Percentiles rank a stretch among this genome's conserved stretches.
Conservation (phyloP, 2,113 vertebrate species). For the Bettongia penicillata region DNA sequence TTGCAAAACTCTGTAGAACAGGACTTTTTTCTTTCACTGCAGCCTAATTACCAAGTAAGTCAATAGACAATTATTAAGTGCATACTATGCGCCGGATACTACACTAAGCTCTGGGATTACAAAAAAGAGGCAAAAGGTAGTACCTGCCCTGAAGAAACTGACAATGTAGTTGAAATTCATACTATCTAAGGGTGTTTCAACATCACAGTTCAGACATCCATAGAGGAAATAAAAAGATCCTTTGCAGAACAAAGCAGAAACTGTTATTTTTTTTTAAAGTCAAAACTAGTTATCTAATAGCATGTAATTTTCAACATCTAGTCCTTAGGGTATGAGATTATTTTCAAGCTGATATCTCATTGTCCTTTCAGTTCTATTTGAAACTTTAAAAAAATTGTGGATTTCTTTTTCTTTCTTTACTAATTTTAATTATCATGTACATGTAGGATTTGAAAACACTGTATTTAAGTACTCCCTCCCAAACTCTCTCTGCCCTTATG, state of each 20-base stretch:
- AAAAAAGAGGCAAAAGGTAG: not conserved
- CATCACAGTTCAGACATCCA: not conserved
- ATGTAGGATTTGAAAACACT: not conserved
- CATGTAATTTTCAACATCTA: not conserved
- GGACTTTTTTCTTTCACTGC: not conserved
- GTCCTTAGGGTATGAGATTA: not conserved
- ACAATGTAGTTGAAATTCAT: not conserved
- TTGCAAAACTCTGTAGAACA: not conserved
- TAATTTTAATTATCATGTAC: not conserved
- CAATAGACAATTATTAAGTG: not conserved
- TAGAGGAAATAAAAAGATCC: not conserved
- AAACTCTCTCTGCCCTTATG: not conserved
- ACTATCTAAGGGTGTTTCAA: not conserved
- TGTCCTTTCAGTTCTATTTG: not conserved
- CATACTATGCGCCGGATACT: not conserved
- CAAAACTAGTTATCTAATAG: not conserved
- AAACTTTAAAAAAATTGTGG: not conserved
- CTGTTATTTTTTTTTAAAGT: not conserved
- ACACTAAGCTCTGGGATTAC: not conserved
- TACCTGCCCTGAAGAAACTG: not conserved
- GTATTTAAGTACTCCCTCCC: not conserved
- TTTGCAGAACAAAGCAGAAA: not conserved
- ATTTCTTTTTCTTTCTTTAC: not conserved
- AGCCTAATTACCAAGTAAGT: not conserved
- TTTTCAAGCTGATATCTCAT: not conserved